These are phyloP conservation scores for Drosophila rellima DNA, from an alignment of 2,888 invertebrate genomes.

Conservation along the genomic window DNA sequence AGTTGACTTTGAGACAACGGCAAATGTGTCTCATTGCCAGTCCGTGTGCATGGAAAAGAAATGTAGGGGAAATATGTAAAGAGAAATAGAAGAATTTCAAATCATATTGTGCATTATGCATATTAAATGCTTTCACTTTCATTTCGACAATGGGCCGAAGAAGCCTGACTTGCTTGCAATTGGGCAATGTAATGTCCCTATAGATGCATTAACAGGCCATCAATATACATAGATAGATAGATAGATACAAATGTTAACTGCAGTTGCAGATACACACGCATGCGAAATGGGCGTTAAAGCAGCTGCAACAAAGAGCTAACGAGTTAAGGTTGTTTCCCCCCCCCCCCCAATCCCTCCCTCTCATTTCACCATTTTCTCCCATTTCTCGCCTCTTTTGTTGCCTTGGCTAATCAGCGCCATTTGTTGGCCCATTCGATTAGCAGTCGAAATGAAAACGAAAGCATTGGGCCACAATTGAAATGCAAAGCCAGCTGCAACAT, in stretches of 20 bases:
- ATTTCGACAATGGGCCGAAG: constrained; percentile 34
- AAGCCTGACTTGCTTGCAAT: constrained; percentile 3
- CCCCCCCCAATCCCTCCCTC: background rate
- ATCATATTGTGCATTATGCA: constrained; percentile 70
- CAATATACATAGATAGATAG: background rate
- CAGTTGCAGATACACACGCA: constrained; percentile 34
- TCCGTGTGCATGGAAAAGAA: constrained; percentile 9
- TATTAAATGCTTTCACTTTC: constrained; percentile 83
- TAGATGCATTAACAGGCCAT: constrained; percentile 6
- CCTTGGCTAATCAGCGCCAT: constrained; percentile 58
- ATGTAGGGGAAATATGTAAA: constrained; percentile 13
- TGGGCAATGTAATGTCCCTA: constrained; percentile 18
- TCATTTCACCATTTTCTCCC: background rate
- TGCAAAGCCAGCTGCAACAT: constrained; percentile 66
- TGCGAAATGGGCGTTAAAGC: constrained; percentile 58
- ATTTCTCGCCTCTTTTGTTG: background rate
- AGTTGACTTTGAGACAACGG: constrained; percentile 35
- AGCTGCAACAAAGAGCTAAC: constrained; percentile 47
- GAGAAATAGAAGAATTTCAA: constrained; percentile 17
- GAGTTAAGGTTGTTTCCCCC: constrained; percentile 4
- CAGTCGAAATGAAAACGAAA: constrained; percentile 59
- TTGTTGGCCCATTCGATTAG: constrained; percentile 58
- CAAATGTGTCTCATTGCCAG: constrained; percentile 40
- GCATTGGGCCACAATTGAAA: constrained; percentile 71
- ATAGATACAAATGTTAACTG: constrained; percentile 11